A percentile compares a stretch with the other conserved stretches of the same genome.
Evolutionary conservation across 1,140 invertebrate species (phyloP).

Genomic region (Drosophila lini): DNA sequence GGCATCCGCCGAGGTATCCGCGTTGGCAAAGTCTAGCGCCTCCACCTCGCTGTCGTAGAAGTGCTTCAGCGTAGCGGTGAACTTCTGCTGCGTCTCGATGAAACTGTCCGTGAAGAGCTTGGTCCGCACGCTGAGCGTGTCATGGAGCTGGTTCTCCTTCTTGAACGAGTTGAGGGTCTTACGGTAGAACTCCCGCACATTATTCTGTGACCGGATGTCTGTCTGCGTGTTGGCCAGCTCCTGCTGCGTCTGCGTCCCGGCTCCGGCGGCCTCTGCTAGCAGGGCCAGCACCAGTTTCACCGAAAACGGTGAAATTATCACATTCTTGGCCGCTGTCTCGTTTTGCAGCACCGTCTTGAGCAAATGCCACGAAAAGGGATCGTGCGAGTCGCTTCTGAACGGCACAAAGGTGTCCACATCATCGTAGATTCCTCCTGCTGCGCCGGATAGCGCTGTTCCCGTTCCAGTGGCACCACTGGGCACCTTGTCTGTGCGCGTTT

Average conservation of each 20-base stretch:
- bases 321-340: conserved; percentile 85
- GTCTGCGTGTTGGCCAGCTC: conserved; percentile 85
- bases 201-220: conserved; percentile 83
- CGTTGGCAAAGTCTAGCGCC: conserved; percentile 87
- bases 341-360: conserved; percentile 84
- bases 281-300: conserved; percentile 90
- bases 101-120: conserved; percentile 87
- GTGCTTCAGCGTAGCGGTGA: conserved; percentile 85
- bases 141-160: conserved; percentile 76
- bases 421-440: conserved; percentile 53
- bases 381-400: conserved; percentile 85
- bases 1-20: conserved; percentile 83
- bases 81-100: conserved; percentile 86
- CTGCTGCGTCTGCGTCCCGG: conserved; percentile 87
- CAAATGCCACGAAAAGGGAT: conserved; percentile 87
- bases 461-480: conserved; percentile 20
- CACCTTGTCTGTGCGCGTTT: conserved; percentile 61
- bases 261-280: conserved; percentile 89
- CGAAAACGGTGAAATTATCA: conserved; percentile 92
- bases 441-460: neutral
- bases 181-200: conserved; percentile 85
- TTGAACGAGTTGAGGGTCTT: conserved; percentile 85
- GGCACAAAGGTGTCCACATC: conserved; percentile 86
- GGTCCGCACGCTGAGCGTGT: conserved; percentile 86
- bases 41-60: conserved; percentile 87